A percentile compares a stretch with the other conserved stretches of the same genome.
Conservation (phyloP, 1,140 invertebrate genomes). For the Ips nitidus region DNA sequence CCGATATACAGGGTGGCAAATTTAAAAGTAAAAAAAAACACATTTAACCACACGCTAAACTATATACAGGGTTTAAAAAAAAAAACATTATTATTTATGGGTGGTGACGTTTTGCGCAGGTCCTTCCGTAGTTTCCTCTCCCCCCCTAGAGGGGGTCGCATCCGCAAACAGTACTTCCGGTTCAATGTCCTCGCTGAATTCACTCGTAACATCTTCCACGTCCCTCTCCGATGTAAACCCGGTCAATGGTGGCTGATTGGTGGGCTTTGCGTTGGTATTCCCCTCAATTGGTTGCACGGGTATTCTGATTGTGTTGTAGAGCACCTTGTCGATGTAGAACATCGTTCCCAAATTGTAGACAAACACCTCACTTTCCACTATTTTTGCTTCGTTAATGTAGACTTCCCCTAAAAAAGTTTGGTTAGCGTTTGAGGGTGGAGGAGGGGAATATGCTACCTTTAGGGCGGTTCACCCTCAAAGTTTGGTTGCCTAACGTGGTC, state of each 20-base stretch:
- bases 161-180: constrained; percentile 30
- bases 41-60: no score
- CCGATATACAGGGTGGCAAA: no score
- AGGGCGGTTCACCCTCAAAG: constrained; percentile 56
- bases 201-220: constrained; percentile 19
- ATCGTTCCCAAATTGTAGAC: constrained; percentile 65
- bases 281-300: constrained; percentile 19
- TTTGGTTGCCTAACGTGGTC: constrained; percentile 57
- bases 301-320: constrained; percentile 52
- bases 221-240: constrained; percentile 9
- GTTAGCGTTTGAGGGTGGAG: background rate
- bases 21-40: no score
- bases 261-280: background rate
- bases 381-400: constrained; percentile 58
- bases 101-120: constrained; percentile 6
- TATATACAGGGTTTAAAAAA: no score
- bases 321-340: constrained; percentile 61
- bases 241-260: background rate
- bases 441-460: constrained; percentile 46
- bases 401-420: constrained; percentile 50
- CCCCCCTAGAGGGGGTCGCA: constrained; percentile 2
- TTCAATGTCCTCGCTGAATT: constrained; percentile 15
- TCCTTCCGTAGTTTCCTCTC: constrained; percentile 15
- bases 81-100: constrained; percentile 9
- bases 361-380: constrained; percentile 62